Percentiles rank a stretch among this genome's conserved stretches.
Conservation (phyloP, 2,113 vertebrate genomes). For the Chaetops frenatus region DNA sequence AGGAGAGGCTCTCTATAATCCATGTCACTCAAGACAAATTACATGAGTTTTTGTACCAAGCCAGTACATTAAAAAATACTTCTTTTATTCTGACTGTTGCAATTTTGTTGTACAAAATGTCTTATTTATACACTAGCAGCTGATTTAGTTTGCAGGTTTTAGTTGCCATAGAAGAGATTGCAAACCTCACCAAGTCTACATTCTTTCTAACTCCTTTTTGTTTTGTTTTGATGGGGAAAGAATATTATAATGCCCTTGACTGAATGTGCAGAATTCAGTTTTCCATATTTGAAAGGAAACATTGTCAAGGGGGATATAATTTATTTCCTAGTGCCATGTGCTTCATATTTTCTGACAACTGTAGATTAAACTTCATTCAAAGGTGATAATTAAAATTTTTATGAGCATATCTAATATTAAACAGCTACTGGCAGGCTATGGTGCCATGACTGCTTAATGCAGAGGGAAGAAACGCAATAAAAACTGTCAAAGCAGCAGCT, state of each 20-base stretch:
- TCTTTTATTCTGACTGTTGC: neutral
- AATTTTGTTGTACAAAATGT: neutral
- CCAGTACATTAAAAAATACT: neutral
- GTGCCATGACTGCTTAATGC: constrained; percentile 38
- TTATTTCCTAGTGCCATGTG: constrained; percentile 8
- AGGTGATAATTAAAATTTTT: constrained; percentile 64
- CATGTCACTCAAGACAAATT: neutral
- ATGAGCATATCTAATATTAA: constrained; percentile 63
- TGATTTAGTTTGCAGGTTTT: neutral
- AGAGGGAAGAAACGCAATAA: constrained; percentile 39
- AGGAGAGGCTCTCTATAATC: neutral
- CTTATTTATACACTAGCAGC: neutral
- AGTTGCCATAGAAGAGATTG: neutral
- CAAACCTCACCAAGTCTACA: neutral
- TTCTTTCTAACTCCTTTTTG: neutral
- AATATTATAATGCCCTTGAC: neutral
- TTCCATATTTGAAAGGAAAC: constrained; percentile 7
- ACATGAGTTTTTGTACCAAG: neutral
- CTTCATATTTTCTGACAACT: constrained; percentile 58
- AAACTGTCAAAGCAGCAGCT: constrained; percentile 51
- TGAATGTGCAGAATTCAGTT: neutral
- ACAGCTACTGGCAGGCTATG: constrained; percentile 30
- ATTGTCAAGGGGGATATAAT: constrained; percentile 16
- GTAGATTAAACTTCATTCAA: constrained; percentile 55
- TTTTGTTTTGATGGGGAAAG: neutral